These are phyloP conservation scores for Drosophila busckii DNA, from an alignment of 1,140 invertebrate species.

Conservation along the genomic window DNA sequence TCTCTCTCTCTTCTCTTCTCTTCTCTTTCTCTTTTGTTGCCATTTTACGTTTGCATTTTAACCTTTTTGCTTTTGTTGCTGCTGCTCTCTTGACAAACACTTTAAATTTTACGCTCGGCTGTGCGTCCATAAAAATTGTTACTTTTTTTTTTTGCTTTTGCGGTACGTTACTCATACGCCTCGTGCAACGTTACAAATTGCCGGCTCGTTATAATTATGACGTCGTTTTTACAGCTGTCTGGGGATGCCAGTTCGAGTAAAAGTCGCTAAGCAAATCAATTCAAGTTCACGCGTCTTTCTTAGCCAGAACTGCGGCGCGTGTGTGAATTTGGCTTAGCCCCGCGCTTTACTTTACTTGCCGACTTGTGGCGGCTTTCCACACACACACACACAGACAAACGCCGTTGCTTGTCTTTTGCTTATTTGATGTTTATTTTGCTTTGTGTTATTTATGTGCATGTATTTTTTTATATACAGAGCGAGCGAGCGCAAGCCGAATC, in stretches of 20 bases:
- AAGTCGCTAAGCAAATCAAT: slow-evolving; percentile 60
- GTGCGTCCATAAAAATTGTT: slow-evolving; percentile 63
- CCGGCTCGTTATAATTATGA: slow-evolving; percentile 73
- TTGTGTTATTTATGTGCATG: slow-evolving; percentile 64
- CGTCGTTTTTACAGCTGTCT: slow-evolving; percentile 60
- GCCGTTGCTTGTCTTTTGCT: slow-evolving; percentile 38
- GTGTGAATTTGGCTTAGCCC: slow-evolving; percentile 53
- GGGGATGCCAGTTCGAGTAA: slow-evolving; percentile 4
- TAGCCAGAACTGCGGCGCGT: slow-evolving; percentile 44
- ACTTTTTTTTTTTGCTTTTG: slow-evolving; percentile 31
- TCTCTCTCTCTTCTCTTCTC: neutral
- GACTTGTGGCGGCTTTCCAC: slow-evolving; percentile 4
- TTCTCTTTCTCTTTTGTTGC: neutral
- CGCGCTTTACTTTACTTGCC: slow-evolving; percentile 5
- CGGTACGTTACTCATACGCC: slow-evolving; percentile 53
- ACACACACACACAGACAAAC: slow-evolving; percentile 17
- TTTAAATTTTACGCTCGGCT: slow-evolving; percentile 63
- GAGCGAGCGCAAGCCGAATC: slow-evolving; percentile 49
- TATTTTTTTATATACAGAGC: slow-evolving; percentile 28
- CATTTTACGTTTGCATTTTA: slow-evolving; percentile 69
- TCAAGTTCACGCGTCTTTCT: slow-evolving; percentile 66
- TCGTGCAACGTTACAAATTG: slow-evolving; percentile 51
- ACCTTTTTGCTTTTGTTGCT: too few relatives aligned
- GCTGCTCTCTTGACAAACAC: slow-evolving; percentile 50
- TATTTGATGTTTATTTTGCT: slow-evolving; percentile 67